These are phyloP conservation scores for Peribatodes rhomboidaria DNA, from an alignment of 2,888 invertebrate species.

Conservation along the genomic window DNA sequence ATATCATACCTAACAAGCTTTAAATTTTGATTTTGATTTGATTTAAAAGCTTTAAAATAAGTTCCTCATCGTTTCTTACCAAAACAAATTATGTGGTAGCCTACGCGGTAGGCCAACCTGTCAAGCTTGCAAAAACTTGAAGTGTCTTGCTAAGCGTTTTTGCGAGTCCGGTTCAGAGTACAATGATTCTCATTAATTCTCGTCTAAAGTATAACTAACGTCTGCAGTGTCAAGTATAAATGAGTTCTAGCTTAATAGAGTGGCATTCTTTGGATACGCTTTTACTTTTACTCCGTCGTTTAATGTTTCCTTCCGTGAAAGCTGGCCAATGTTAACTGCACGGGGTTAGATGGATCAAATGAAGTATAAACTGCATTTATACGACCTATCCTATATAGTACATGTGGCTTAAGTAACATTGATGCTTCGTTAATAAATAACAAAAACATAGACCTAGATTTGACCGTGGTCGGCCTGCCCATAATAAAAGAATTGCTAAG, in stretches of 20 bases:
- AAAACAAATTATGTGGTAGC: background rate
- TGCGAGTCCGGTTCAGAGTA: slow-evolving; percentile 15
- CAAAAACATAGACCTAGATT: too few species aligned
- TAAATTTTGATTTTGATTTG: background rate
- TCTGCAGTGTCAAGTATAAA: slow-evolving; percentile 16
- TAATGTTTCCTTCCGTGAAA: slow-evolving; percentile 13
- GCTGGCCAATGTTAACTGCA: slow-evolving; percentile 11
- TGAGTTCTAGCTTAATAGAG: slow-evolving; percentile 20
- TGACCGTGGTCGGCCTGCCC: too few species aligned
- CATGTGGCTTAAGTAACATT: too few species aligned
- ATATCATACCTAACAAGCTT: background rate
- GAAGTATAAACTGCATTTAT: background rate
- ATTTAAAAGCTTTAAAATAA: too few species aligned
- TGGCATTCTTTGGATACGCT: slow-evolving; percentile 27
- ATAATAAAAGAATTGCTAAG: too few species aligned
- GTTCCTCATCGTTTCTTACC: too few species aligned
- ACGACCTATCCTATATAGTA: background rate
- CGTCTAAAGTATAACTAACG: slow-evolving; percentile 13
- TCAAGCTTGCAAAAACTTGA: slow-evolving; percentile 18
- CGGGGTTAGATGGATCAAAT: background rate
- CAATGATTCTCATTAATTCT: slow-evolving; percentile 21
- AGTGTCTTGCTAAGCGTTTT: slow-evolving; percentile 13
- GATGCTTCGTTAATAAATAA: too few species aligned
- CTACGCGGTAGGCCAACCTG: slow-evolving; percentile 10
- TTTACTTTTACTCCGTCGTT: slow-evolving; percentile 31